These are phyloP conservation scores for Drosophila trichaetosa DNA, from an alignment of 2,888 invertebrate species.

Conservation along the genomic window DNA sequence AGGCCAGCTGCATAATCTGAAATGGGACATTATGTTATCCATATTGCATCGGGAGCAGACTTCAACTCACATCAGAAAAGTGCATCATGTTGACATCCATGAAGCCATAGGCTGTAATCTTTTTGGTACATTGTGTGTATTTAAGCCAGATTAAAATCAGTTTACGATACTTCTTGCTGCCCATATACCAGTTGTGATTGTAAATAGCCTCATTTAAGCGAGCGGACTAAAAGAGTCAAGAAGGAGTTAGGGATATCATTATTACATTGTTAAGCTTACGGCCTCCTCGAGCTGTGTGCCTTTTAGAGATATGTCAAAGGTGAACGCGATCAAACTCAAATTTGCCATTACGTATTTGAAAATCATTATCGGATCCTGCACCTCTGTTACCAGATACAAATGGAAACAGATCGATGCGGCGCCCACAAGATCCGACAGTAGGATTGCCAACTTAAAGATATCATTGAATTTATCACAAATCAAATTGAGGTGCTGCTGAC, in stretches of 20 bases:
- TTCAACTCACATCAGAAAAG: constrained; percentile 56
- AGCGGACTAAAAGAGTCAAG: constrained; percentile 32
- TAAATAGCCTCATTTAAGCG: constrained; percentile 35
- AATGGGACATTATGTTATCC: neutral
- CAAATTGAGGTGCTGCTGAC: constrained; percentile 56
- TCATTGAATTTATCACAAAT: constrained; percentile 54
- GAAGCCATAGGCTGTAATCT: constrained; percentile 48
- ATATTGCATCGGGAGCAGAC: accelerated
- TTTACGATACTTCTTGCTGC: constrained; percentile 48
- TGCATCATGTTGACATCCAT: constrained; percentile 64
- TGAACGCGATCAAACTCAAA: constrained; percentile 31
- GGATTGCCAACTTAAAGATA: constrained; percentile 48
- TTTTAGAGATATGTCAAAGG: constrained; percentile 58
- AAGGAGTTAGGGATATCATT: neutral
- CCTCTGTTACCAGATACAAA: constrained; percentile 58
- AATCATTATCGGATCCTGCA: constrained; percentile 26
- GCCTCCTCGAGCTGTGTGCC: constrained; percentile 60
- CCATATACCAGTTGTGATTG: constrained; percentile 58
- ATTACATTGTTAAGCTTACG: constrained; percentile 37
- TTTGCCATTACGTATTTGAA: constrained; percentile 24
- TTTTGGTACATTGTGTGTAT: constrained; percentile 42
- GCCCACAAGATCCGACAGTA: constrained; percentile 46
- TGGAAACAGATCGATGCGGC: constrained; percentile 57
- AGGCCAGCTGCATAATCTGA: constrained; percentile 64
- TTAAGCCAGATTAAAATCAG: constrained; percentile 56